Conservation (phyloP, 2,113 vertebrate species). For the Dendropsophus ebraccatus region DNA sequence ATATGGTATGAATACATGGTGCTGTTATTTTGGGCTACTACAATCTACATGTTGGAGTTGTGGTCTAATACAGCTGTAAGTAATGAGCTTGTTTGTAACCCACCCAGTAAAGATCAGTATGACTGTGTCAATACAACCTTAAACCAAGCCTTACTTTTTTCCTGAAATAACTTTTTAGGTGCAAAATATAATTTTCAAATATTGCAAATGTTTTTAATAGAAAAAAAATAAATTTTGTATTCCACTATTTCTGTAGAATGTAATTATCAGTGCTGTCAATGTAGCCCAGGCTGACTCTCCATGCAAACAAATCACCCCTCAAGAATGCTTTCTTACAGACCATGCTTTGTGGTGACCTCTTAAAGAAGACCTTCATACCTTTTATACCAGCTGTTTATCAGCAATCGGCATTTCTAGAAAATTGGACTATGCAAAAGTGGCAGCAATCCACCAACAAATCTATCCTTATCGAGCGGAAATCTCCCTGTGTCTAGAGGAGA, state of each 20-base stretch:
- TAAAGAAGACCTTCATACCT: too few relatives aligned
- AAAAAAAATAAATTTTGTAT: not conserved
- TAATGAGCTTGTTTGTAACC: not conserved
- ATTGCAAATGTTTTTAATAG: not conserved
- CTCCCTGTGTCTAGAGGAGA: too few relatives aligned
- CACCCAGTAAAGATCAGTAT: not conserved
- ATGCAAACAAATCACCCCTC: not conserved
- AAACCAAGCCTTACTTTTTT: not conserved
- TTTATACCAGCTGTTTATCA: too few relatives aligned
- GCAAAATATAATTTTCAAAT: not conserved
- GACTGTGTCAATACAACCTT: not conserved
- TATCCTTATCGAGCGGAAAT: too few relatives aligned
- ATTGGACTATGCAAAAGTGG: too few relatives aligned
- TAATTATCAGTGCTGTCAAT: not conserved
- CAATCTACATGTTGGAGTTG: not conserved
- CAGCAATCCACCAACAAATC: too few relatives aligned
- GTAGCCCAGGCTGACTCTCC: not conserved
- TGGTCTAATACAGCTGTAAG: not conserved
- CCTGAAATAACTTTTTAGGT: not conserved
- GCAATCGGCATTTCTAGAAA: too few relatives aligned
- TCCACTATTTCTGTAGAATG: not conserved
- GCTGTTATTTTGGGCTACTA: not conserved
- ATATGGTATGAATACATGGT: not conserved
- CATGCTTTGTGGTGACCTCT: too few relatives aligned
- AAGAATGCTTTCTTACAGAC: too few relatives aligned